Base-by-base conservation (phyloP, 2,113 vertebrate genomes). In the Centrocercus urophasianus region DNA sequence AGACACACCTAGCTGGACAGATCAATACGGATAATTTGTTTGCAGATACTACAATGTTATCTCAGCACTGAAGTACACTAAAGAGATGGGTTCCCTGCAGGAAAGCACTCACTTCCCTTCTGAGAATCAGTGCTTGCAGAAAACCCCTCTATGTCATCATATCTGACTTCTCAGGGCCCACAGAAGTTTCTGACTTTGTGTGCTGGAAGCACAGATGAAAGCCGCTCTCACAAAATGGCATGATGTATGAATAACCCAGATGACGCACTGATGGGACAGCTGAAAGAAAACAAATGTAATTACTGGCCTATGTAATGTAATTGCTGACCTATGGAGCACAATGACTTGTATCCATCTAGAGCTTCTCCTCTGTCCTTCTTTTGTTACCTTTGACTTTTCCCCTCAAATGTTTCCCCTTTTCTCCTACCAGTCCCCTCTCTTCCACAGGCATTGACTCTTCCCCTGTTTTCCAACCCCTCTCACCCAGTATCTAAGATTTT, bases 21-120 rank as follows among this genome's bases (percentile, higher is more conserved):
- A 89, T 95, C 91, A 66, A 89, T 93, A 43, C 17, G 65, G 81
- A 43, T 30, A 15, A 87, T 87, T 93, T 89, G 87, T 95, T 89
- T 93, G 81, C 87, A 61, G 77, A 50, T 27, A 74, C 47, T 40
- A 27, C 48, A 14, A 43, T 52, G n/a, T 93, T 89, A 94, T 94
- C 79, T 94, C 83, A 74, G 54, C 40, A 2, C 81, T 52, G 36
- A 66, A 72, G 54, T 40, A 59, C n/a, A 21, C 63, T 54, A 18
- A 47, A 69, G 79, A 57, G 36, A 34, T 28, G 48, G 40, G 59
- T 77, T 88, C 83, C 50, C 92, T 50, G 50, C 90, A 80, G 93
- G 90, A 66, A 66, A 83, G 42, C 12, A 8, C n/a, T 59, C 48
- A 22, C 42, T 86, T 57, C 19, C 34, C 60, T 66, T 83, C 27